Evolutionary conservation across 2,113 vertebrate species (phyloP).

Genomic region (Cynoglossus semilaevis): DNA sequence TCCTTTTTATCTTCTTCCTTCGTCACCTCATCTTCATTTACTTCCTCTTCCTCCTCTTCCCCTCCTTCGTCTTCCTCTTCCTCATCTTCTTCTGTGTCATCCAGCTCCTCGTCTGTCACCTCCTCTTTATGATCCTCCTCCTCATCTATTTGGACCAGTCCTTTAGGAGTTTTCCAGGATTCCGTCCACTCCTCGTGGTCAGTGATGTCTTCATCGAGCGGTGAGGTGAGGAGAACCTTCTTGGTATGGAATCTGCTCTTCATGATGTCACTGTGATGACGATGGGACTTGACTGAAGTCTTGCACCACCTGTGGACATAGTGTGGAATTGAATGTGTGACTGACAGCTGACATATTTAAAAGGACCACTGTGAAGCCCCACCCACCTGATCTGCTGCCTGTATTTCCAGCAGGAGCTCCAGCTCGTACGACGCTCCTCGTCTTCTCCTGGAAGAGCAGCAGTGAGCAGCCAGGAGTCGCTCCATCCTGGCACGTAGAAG

Average conservation of each 20-base stretch:
- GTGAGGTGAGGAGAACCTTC: conserved; percentile 16
- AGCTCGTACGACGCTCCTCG: conserved; percentile 29
- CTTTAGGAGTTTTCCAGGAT: conserved; percentile 47
- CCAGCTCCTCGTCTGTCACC: conserved; percentile 3
- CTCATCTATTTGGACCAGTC: conserved; percentile 1
- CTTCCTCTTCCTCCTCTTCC: background rate
- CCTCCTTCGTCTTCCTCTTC: background rate
- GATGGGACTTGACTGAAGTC: conserved; percentile 41
- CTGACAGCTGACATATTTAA: too few species aligned
- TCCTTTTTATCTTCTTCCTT: conserved; percentile 4
- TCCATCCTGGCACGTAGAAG: conserved; percentile 40
- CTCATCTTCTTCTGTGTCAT: background rate
- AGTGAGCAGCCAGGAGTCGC: conserved; percentile 39
- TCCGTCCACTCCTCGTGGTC: conserved; percentile 33
- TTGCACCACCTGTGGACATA: conserved; percentile 45
- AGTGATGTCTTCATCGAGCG: conserved; percentile 2
- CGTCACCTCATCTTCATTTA: background rate
- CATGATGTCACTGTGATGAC: conserved; percentile 35
- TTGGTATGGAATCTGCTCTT: background rate
- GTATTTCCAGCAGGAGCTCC: conserved; percentile 54
- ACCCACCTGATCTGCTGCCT: conserved; percentile 51
- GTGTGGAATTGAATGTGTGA: background rate
- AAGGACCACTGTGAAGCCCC: too few species aligned
- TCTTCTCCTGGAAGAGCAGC: conserved; percentile 28
- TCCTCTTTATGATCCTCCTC: background rate